These are phyloP conservation scores for Heliconius sara DNA, from an alignment of 2,888 invertebrate species.

Conservation along the genomic window DNA sequence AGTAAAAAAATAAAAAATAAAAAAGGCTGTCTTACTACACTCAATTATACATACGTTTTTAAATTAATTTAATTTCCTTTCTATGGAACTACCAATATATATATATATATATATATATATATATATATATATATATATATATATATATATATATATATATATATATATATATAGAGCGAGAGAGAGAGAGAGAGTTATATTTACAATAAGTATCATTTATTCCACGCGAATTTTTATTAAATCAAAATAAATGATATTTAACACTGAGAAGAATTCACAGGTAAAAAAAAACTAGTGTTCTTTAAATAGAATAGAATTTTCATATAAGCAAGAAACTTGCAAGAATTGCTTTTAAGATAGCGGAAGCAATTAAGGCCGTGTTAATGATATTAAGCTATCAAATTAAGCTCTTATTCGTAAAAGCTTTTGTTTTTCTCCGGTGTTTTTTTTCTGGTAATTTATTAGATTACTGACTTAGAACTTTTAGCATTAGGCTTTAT, in stretches of 20 bases:
- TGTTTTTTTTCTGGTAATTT: not conserved
- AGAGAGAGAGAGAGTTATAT: too few species aligned
- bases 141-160: too few species aligned
- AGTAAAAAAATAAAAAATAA: too few species aligned
- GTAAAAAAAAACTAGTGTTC: not conserved
- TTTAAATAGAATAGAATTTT: not conserved
- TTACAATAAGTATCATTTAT: too few species aligned
- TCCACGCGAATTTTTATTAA: too few species aligned
- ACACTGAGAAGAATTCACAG: not conserved
- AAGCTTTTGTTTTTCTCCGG: conserved; percentile 12
- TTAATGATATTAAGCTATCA: conserved; percentile 19
- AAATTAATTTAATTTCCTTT: too few species aligned
- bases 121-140: too few species aligned
- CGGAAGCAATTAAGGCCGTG: not conserved
- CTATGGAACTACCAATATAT: too few species aligned
- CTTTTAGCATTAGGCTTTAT: not conserved
- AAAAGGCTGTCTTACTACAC: too few species aligned
- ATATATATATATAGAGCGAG: too few species aligned
- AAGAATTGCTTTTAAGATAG: conserved; percentile 7
- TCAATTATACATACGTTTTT: too few species aligned
- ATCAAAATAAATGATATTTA: not conserved
- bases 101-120: too few species aligned
- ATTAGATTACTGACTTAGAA: conserved; percentile 12
- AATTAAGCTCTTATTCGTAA: conserved; percentile 8
- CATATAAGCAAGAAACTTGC: not conserved